Base-by-base conservation (phyloP, 2,888 invertebrate species). In the Drosophila paracracens region DNA sequence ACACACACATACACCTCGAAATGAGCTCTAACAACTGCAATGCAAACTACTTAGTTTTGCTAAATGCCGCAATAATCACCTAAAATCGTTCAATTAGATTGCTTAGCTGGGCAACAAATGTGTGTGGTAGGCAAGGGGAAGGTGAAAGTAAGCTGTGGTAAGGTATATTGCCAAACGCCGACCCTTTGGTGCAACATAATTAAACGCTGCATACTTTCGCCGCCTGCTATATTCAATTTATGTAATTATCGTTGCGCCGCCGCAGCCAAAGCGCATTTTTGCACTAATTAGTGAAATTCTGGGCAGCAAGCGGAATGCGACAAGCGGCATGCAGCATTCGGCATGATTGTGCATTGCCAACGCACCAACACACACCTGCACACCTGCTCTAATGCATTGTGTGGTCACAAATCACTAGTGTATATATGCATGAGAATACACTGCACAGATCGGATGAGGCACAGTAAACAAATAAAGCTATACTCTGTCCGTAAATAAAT, bases 281-380 rank as follows among this genome's bases (percentile, higher is more conserved):
- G 74, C 81, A 76, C 81, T 79, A 86, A 90, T 86, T 86, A 86
- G 88, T 82, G 72, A 84, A 80, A 71, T 89, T 87, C 76, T 76
- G 74, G 70, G 62, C 71, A 68, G 43, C 57, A 31, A 1, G 18
- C 18, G 6, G 46, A 31, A 67, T 48, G 59, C 72, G 52, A 31
- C 31, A 52, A 29, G 60, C 63, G 36, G 53, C 53, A 53, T 48
- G 58, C 68, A 33, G 33, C 38, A 38, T 68, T 70, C 50, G 35
- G 40, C 56, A 56, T 48, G 58, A 66, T 59, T 61, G 65, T 58
- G 82, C n/a, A 54, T 25, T 53, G 46, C 36, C n/a, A 31, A 36
- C 38, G 21, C n/a, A 16, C 21, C 21, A 46, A 21, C 4, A 13
- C 21, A 46, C 46, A 4, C 2, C 6, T 16, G 13, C 35, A 6